These are phyloP conservation scores for Dynastes tityus DNA, from an alignment of 2,888 invertebrate genomes.

Conservation along the genomic window DNA sequence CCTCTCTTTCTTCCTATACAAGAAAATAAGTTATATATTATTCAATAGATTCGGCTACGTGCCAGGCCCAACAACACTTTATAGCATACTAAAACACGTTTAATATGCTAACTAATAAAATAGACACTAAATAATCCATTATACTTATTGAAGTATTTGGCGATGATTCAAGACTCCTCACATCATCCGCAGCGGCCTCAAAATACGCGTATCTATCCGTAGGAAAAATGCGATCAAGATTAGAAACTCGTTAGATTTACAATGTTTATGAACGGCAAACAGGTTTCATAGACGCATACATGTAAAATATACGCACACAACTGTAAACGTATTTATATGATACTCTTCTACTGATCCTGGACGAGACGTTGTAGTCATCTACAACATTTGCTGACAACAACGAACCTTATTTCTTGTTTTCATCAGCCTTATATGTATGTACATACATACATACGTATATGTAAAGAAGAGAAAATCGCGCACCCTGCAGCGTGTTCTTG, in stretches of 20 bases:
- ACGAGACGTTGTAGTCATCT: not conserved
- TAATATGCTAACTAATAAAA: too few species aligned
- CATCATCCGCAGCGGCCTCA: not conserved
- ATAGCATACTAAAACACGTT: too few species aligned
- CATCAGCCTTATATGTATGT: not conserved
- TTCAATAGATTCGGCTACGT: too few species aligned
- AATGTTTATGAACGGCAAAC: slow-evolving; percentile 30
- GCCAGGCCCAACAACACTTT: too few species aligned
- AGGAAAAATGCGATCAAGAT: slow-evolving; percentile 42
- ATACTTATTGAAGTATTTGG: not conserved
- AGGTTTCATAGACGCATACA: slow-evolving; percentile 20
- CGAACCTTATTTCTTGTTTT: not conserved
- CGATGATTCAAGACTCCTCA: slow-evolving; percentile 3
- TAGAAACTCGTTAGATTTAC: slow-evolving; percentile 45
- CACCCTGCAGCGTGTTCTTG: slow-evolving; percentile 2
- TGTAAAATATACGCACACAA: not conserved
- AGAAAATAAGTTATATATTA: too few species aligned
- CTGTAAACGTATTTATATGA: not conserved
- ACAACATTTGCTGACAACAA: not conserved
- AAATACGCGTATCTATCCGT: slow-evolving; percentile 11
- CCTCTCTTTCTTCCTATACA: too few species aligned
- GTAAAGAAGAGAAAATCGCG: slow-evolving; percentile 17
- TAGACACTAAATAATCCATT: too few species aligned
- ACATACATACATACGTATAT: not conserved
- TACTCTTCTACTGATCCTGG: not conserved